Percentiles rank a stretch among this genome's conserved stretches.
These are phyloP conservation scores for Fabriciana adippe DNA, from an alignment of 2,888 invertebrate genomes.

Conservation along the genomic window DNA sequence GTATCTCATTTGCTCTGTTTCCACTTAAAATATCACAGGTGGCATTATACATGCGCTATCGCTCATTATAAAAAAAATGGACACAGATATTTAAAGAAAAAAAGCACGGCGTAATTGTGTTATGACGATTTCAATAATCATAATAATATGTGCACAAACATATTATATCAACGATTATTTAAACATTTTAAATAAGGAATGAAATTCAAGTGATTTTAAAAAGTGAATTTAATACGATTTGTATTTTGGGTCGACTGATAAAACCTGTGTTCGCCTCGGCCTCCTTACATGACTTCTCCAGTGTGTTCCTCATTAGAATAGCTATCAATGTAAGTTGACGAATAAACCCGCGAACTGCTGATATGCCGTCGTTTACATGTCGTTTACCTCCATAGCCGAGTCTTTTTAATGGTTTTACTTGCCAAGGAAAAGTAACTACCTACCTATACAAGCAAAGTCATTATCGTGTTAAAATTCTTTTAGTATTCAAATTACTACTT, in stretches of 20 bases:
- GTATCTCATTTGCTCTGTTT: too few species aligned
- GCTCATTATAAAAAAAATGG: too few species aligned
- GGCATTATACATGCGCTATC: too few species aligned
- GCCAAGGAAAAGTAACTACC: slow-evolving; percentile 58
- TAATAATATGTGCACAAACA: too few species aligned
- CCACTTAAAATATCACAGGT: too few species aligned
- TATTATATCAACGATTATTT: not conserved
- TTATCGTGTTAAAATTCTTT: slow-evolving; percentile 60
- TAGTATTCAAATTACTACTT: slow-evolving; percentile 68
- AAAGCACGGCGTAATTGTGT: too few species aligned
- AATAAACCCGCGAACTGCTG: slow-evolving; percentile 74
- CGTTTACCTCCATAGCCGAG: slow-evolving; percentile 72
- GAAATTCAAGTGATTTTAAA: slow-evolving; percentile 26
- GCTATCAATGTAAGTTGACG: slow-evolving; percentile 77
- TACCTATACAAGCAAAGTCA: slow-evolving; percentile 43
- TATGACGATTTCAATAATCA: too few species aligned
- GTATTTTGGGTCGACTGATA: slow-evolving; percentile 38
- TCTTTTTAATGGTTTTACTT: slow-evolving; percentile 55
- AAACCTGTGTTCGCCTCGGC: slow-evolving; percentile 65
- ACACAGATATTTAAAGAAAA: too few species aligned
- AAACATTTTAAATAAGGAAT: not conserved
- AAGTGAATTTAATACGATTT: slow-evolving; percentile 29
- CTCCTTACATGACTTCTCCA: slow-evolving; percentile 66
- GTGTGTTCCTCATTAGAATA: slow-evolving; percentile 77
- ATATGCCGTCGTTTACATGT: slow-evolving; percentile 73